phyloP scores from a whole-genome alignment of 2,113 vertebrate genomes.

The Agapornis roseicollis region DNA sequence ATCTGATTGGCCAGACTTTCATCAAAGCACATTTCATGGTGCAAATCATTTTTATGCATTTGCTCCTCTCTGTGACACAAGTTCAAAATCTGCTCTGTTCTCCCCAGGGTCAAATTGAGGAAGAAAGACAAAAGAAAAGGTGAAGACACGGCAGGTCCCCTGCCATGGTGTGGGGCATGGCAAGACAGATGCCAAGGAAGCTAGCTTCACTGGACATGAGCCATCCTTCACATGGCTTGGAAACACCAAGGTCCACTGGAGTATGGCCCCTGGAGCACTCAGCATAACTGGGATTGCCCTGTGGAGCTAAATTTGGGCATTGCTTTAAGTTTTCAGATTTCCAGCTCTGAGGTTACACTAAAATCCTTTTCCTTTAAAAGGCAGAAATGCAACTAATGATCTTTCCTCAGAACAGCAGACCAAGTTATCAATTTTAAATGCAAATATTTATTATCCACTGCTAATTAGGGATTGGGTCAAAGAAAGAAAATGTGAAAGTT shows the following conservation, averaged over 20 bases:
- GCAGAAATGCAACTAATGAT: neutral
- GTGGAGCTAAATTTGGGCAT: accelerated
- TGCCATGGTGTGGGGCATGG: accelerated
- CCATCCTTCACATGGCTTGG: neutral
- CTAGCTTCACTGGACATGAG: accelerated
- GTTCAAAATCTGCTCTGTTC: neutral
- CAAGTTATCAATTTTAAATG: neutral
- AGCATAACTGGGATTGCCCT: accelerated
- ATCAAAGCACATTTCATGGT: neutral
- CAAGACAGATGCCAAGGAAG: accelerated
- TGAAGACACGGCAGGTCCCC: accelerated
- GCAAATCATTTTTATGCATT: neutral
- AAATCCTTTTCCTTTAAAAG: neutral
- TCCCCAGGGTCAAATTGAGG: neutral
- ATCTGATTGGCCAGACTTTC: neutral
- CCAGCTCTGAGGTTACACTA: neutral
- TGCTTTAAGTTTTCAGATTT: neutral
- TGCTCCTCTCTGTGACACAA: neutral
- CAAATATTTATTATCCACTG: neutral
- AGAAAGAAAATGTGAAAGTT: neutral
- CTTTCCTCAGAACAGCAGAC: neutral
- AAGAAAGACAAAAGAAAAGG: neutral
- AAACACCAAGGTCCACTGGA: accelerated
- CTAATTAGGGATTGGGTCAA: neutral
- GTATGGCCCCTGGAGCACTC: accelerated